phyloP scores from a whole-genome alignment of 1,140 invertebrate species.

The Megalopta genalis region DNA sequence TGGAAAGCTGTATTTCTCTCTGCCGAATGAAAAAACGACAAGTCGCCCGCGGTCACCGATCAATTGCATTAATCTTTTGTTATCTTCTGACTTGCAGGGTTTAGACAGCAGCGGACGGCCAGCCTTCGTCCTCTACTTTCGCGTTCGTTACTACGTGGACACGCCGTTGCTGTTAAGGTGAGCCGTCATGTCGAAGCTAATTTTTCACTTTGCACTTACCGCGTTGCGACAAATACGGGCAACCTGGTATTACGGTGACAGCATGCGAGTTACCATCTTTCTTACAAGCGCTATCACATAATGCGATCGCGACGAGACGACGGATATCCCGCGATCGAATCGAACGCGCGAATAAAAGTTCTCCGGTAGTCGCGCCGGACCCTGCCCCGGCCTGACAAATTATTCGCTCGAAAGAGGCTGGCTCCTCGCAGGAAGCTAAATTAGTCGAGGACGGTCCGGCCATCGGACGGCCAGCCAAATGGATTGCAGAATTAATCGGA shows the following conservation, averaged over 20 bases:
- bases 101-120: conserved; percentile 94
- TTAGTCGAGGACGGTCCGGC: conserved; percentile 36
- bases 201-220: not conserved
- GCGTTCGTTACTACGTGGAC: conserved; percentile 97
- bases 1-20: too few relatives aligned
- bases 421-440: conserved; percentile 32
- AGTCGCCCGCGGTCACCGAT: not conserved
- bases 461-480: conserved; percentile 42
- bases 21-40: too few relatives aligned
- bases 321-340: not conserved
- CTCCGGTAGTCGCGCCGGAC: conserved; percentile 30
- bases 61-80: conserved; percentile 23
- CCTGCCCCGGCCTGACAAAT: conserved; percentile 36
- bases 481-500: conserved; percentile 45
- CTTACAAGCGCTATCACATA: too few relatives aligned
- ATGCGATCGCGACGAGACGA: too few relatives aligned
- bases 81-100: conserved; percentile 83
- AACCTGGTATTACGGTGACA: too few relatives aligned
- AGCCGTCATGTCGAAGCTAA: conserved; percentile 50
- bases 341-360: conserved; percentile 35
- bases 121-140: conserved; percentile 93
- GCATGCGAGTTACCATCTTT: too few relatives aligned
- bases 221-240: too few relatives aligned
- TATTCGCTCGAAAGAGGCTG: conserved; percentile 40
- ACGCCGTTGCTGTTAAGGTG: conserved; percentile 90